A percentile compares a stretch with the other conserved stretches of the same genome.
Evolutionary conservation across 2,888 invertebrate genomes (phyloP).

Genomic region (Idaea dimidiata): DNA sequence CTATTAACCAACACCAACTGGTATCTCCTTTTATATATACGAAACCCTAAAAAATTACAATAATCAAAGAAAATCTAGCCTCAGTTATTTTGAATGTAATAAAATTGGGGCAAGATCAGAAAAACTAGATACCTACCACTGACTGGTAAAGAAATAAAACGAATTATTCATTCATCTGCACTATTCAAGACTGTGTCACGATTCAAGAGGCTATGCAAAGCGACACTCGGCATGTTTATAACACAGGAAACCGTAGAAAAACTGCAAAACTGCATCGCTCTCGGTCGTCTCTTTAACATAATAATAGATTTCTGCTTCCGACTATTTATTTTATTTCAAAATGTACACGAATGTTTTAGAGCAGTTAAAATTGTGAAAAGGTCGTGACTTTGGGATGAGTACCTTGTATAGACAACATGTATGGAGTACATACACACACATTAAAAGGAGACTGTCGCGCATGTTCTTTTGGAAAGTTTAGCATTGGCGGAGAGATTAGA

Average conservation of each 20-base stretch:
- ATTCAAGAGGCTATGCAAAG: conserved; percentile 39
- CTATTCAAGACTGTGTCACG: conserved; percentile 26
- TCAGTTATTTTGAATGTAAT: too few species aligned
- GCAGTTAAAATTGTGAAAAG: not conserved
- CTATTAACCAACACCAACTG: too few species aligned
- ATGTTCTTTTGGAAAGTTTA: too few species aligned
- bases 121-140: too few species aligned
- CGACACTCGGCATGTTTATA: conserved; percentile 64
- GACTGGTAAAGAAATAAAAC: too few species aligned
- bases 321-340: conserved; percentile 52
- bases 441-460: not conserved
- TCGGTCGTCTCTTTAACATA: conserved; percentile 66
- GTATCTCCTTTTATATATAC: too few species aligned
- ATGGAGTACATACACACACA: not conserved
- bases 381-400: not conserved
- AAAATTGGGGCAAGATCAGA: too few species aligned
- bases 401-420: too few species aligned
- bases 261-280: conserved; percentile 56
- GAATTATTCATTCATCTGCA: not conserved
- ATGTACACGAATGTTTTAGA: conserved; percentile 7
- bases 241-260: conserved; percentile 34
- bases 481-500: too few species aligned
- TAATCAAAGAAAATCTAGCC: too few species aligned
- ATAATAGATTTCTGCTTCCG: conserved; percentile 62
- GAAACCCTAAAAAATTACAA: too few species aligned